Percentiles rank a stretch among this genome's conserved stretches.
These are phyloP conservation scores for Trichoplusia ni DNA, from an alignment of 1,140 invertebrate species.

Conservation along the genomic window DNA sequence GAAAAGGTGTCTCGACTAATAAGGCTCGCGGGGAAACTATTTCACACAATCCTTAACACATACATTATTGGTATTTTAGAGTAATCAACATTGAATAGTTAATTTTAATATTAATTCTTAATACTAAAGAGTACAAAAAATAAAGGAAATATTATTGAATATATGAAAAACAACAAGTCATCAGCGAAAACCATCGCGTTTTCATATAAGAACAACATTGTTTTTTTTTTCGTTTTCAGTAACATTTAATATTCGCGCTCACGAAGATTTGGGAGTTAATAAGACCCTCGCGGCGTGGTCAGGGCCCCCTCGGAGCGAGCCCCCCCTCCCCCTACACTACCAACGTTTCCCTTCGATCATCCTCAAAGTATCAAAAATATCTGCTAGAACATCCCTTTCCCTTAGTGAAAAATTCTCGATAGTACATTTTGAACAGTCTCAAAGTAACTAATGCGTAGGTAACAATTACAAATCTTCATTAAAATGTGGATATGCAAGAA, in stretches of 20 bases:
- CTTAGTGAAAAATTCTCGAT: conserved; percentile 78
- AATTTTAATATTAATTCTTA: conserved; percentile 79
- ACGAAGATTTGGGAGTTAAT: conserved; percentile 43
- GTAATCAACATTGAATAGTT: conserved; percentile 80
- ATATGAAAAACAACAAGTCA: conserved; percentile 81
- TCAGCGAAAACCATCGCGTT: conserved; percentile 75
- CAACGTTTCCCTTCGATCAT: conserved; percentile 75
- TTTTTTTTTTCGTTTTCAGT: conserved; percentile 75
- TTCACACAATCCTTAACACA: conserved; percentile 73
- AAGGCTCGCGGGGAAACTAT: conserved; percentile 78
- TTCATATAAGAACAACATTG: conserved; percentile 78
- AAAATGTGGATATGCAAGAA: conserved; percentile 77
- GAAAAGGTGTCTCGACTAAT: conserved; percentile 75
- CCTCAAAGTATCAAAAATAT: conserved; percentile 81
- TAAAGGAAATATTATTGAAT: conserved; percentile 81
- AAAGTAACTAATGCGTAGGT: conserved; percentile 80
- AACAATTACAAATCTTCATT: conserved; percentile 76
- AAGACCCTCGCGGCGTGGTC: conserved; percentile 8
- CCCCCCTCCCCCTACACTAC: conserved; percentile 53
- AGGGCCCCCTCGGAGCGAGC: conserved; percentile 6
- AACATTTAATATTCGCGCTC: conserved; percentile 75
- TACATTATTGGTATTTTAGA: conserved; percentile 77
- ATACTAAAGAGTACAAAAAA: conserved; percentile 81
- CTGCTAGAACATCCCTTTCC: conserved; percentile 80
- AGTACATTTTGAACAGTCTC: conserved; percentile 80